Percentiles rank a stretch among this genome's conserved stretches.
Conservation (phyloP, 2,888 invertebrate genomes). For the Protodeltote pygarga region DNA sequence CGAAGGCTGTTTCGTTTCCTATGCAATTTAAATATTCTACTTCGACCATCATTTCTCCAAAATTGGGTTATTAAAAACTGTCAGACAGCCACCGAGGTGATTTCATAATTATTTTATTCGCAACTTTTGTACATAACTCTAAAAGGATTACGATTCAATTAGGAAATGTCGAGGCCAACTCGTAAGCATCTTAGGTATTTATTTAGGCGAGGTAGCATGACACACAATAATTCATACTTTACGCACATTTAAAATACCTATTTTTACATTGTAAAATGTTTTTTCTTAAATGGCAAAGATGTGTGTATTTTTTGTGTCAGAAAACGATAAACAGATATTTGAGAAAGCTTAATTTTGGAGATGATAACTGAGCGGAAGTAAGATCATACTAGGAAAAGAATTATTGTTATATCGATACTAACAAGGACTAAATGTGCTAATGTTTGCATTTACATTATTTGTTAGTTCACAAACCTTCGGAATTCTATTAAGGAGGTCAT, state of each 20-base stretch:
- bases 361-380: too few species aligned
- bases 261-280: too few species aligned
- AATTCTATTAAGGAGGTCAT: conserved; percentile 13
- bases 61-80: background rate
- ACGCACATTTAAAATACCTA: conserved; percentile 1
- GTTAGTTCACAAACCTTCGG: conserved; percentile 25
- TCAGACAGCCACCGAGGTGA: conserved; percentile 2
- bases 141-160: conserved; percentile 9
- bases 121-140: background rate
- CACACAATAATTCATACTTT: background rate
- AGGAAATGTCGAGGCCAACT: conserved; percentile 18
- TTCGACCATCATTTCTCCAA: background rate
- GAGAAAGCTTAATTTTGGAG: too few species aligned
- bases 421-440: conserved; percentile 26
- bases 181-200: conserved; percentile 1
- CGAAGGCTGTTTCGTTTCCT: too few species aligned
- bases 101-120: conserved; percentile 2
- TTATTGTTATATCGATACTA: conserved; percentile 11
- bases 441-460: conserved; percentile 16
- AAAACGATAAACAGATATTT: too few species aligned
- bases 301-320: too few species aligned
- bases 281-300: too few species aligned
- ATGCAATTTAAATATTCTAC: background rate
- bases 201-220: conserved; percentile 2
- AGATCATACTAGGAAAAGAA: conserved; percentile 18